Percentiles rank a stretch among this genome's conserved stretches.
These are phyloP conservation scores for Drosophila pseudoobscura DNA, from an alignment of 1,140 invertebrate species.

Conservation along the genomic window DNA sequence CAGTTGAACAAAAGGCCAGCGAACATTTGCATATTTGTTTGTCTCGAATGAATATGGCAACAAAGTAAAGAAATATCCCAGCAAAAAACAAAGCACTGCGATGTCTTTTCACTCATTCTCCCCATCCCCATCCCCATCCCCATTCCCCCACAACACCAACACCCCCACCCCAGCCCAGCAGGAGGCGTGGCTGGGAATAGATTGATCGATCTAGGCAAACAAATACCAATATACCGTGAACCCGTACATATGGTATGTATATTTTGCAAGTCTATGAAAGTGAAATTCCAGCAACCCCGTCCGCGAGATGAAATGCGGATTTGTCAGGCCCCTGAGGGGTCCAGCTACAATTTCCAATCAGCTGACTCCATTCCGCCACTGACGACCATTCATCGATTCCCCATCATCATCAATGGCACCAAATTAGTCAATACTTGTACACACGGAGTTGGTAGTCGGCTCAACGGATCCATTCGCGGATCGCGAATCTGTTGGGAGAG, in stretches of 20 bases:
- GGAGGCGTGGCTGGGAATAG: slow-evolving; percentile 43
- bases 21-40: slow-evolving; percentile 61
- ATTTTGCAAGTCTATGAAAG: slow-evolving; percentile 35
- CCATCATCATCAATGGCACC: slow-evolving; percentile 54
- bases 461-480: slow-evolving; percentile 9
- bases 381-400: slow-evolving; percentile 11
- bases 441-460: slow-evolving; percentile 10
- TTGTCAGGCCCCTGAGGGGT: slow-evolving; percentile 33
- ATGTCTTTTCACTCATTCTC: slow-evolving; percentile 3
- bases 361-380: slow-evolving; percentile 1
- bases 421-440: slow-evolving; percentile 58
- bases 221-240: slow-evolving; percentile 15
- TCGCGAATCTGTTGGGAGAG: too few relatives aligned
- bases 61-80: too few relatives aligned
- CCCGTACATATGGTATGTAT: neutral
- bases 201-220: slow-evolving; percentile 43
- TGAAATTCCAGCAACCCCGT: slow-evolving; percentile 16
- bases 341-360: slow-evolving; percentile 50
- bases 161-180: neutral
- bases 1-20: slow-evolving; percentile 58
- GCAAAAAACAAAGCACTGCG: too few relatives aligned
- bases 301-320: slow-evolving; percentile 47
- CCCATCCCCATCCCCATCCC: neutral
- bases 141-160: too few relatives aligned
- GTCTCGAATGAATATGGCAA: slow-evolving; percentile 31